These are phyloP conservation scores for Deladenus siricidicola DNA, from an alignment of 2,888 invertebrate genomes.

Conservation along the genomic window DNA sequence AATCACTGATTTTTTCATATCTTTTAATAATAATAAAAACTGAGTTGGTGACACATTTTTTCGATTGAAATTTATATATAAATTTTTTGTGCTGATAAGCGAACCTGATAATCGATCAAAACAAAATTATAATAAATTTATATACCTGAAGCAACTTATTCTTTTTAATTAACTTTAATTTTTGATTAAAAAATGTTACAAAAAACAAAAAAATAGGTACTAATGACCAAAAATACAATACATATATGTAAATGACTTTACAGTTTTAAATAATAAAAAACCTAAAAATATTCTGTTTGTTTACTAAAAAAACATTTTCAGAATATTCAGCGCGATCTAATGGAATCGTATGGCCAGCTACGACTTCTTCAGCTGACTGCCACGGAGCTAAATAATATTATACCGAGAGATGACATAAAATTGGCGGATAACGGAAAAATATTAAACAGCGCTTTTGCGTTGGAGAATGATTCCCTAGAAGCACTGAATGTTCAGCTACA, in stretches of 20 bases:
- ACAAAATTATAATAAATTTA: too few relatives aligned
- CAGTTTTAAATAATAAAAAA: neutral
- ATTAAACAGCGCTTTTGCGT: constrained; percentile 18
- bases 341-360: constrained; percentile 36
- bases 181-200: too few relatives aligned
- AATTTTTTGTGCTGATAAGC: too few relatives aligned
- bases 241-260: neutral
- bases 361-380: constrained; percentile 34
- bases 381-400: constrained; percentile 30
- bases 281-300: neutral
- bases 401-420: too few relatives aligned
- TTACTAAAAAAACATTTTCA: constrained; percentile 2
- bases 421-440: constrained; percentile 20
- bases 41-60: too few relatives aligned
- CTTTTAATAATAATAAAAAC: too few relatives aligned
- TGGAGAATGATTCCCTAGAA: constrained; percentile 24
- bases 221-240: neutral
- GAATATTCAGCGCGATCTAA: constrained; percentile 35
- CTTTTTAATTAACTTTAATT: too few relatives aligned
- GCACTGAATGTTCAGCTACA: constrained; percentile 28
- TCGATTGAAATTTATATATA: too few relatives aligned
- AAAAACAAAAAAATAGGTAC: too few relatives aligned
- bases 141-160: too few relatives aligned
- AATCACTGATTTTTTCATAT: too few relatives aligned
- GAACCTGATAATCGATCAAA: too few relatives aligned